Evolutionary conservation across 2,113 vertebrate genomes (phyloP).

Genomic region (Gallinago jamesoni): DNA sequence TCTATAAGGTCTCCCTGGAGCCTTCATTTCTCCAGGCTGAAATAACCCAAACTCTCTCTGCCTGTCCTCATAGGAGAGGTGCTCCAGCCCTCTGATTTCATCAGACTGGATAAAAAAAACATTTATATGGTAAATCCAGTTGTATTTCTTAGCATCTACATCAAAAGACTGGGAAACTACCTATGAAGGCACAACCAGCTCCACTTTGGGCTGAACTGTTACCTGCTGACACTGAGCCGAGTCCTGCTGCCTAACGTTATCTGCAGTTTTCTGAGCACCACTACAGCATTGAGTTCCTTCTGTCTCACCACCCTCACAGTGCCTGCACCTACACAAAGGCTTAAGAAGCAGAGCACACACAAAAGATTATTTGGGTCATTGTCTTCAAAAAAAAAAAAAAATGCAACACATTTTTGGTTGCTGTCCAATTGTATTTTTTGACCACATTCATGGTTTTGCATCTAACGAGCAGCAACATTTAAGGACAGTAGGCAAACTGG

Average conservation of each 20-base stretch:
- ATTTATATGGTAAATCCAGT: neutral
- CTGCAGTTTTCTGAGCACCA: neutral
- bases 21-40: too few relatives aligned
- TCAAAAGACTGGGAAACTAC: neutral
- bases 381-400: neutral
- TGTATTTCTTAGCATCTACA: neutral
- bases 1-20: too few relatives aligned
- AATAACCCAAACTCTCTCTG: too few relatives aligned
- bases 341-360: conserved; percentile 2
- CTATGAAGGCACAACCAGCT: neutral
- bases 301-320: neutral
- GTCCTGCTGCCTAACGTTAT: neutral
- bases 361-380: neutral
- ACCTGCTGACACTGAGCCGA: neutral
- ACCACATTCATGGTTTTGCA: neutral
- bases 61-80: too few relatives aligned
- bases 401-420: neutral
- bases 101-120: neutral
- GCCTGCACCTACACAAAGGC: neutral
- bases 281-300: neutral
- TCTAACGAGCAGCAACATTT: neutral
- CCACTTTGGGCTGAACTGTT: neutral
- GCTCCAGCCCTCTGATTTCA: neutral
- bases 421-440: neutral
- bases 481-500: neutral